Base-by-base conservation (phyloP, 2,888 invertebrate species). In the Synanthedon andrenaeformis region DNA sequence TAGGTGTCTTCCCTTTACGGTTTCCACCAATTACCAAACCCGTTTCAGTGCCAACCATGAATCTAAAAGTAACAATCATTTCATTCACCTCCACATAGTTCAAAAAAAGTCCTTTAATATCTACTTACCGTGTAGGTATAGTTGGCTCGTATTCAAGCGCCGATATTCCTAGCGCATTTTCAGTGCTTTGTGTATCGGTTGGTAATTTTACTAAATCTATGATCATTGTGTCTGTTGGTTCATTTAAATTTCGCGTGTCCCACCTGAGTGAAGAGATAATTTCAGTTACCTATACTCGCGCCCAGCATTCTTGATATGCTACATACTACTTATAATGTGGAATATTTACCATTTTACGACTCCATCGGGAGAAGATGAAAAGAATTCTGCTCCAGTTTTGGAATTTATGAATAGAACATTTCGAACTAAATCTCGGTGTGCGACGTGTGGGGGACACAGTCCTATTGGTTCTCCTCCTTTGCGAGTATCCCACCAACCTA, bases 321-420 rank as follows among this genome's bases (percentile, higher is more conserved):
- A 8, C 28, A 1, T 45, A 42, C 4, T 42, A 13, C n/a, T 42
- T 42, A 42, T 42, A 45, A 6, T 45, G 45, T 13, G 45, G 13
- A 13, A 45, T 13, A 28, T 28, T 23, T 74, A 90, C 94, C 94
- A 94, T 79, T 92, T 90, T 0, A 95, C 92, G 80, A 96, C 95
- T 3, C 98, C 98, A 78, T 98, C 98, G 11, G 95, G 94, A 0
- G 96, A 95, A 0, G 96, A 91, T 0, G 97, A 96, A 82, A 98
- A 97, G 75, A 97, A 97, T 75, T 98, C 98, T 0, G 95, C 94
- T 6, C 96, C 96, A 41, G 95, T 95, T 87, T 98, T 98, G 0
- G 97, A 96, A 72, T 96, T 95, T 54, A 97, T 94, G 94, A 98
- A 98, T 0, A 96, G 85, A 8, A 96, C 93, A 62, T 94, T 94